These are phyloP conservation scores for Tachina lurida DNA, from an alignment of 2,888 invertebrate genomes.

Conservation along the genomic window DNA sequence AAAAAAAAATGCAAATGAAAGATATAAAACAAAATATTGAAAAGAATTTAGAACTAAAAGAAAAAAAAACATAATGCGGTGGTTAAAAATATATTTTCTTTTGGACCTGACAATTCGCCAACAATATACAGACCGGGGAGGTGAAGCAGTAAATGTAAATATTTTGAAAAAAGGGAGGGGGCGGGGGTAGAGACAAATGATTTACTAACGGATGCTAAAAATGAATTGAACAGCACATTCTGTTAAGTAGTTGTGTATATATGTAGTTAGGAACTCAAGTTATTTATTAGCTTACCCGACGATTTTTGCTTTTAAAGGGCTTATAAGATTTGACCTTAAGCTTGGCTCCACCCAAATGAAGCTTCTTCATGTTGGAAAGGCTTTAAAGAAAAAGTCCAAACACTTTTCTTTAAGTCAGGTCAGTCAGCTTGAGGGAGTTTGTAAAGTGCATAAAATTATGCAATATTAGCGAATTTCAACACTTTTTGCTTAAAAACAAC, in stretches of 20 bases:
- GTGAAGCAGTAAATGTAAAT: constrained; percentile 18
- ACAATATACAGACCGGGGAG: constrained; percentile 5
- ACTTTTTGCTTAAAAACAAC: no score
- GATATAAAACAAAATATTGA: constrained; percentile 30
- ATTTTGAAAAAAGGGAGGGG: constrained; percentile 7
- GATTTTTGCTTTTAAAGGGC: constrained; percentile 70
- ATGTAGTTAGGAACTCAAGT: no score
- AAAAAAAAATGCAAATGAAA: constrained; percentile 13
- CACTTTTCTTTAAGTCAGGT: background rate
- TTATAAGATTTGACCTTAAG: constrained; percentile 71
- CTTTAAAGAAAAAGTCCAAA: background rate
- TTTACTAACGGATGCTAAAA: constrained; percentile 40
- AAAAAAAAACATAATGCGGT: constrained; percentile 47
- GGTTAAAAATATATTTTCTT: constrained; percentile 69
- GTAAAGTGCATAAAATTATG: constrained; percentile 24
- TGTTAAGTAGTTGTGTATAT: constrained; percentile 7
- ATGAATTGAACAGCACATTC: constrained; percentile 22
- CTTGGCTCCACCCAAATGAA: constrained; percentile 70
- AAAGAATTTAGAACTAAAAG: constrained; percentile 40
- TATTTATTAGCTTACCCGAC: constrained; percentile 69
- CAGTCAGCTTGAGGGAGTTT: background rate
- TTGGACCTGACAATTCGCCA: constrained; percentile 64
- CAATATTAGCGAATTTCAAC: constrained; percentile 4
- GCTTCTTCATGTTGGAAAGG: constrained; percentile 70
- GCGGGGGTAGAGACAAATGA: constrained; percentile 19